Base-by-base conservation (phyloP, 2,888 invertebrate species). In the Microplitis deprimator region DNA sequence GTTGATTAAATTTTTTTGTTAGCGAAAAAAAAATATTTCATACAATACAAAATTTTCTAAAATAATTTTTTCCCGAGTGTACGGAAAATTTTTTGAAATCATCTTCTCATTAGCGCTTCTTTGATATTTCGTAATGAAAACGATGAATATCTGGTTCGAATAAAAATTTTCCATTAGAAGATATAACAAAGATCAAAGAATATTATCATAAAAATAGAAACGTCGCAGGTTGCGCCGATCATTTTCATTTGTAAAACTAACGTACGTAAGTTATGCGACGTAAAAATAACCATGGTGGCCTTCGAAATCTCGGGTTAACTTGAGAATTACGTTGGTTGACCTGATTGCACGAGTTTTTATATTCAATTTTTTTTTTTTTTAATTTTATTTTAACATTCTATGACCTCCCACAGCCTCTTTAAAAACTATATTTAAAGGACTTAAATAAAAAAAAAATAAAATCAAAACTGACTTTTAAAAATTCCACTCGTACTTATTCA, bases 201-300 rank as follows among this genome's bases (percentile, higher is more conserved):
- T 80, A 79, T 79, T 72, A 50, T 76, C 79, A 82, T 82, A 85
- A 84, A 86, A 85, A 86, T 86, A 86, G 86, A 84, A 81, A 72
- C 72, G 76, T 79, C 68, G 75, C 72, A 67, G 78, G 76, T 79
- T 80, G 80, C 75, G 76, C 64, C 64, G 67, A 71, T 73, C 60
- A 50, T 75, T 50, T 50, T 50, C 50, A 50, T 50, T 50, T 68
- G 68, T 74, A 75, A 74, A 74, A 70, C 71, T 68, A 50, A 50
- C 50, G 50, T 13, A 41, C 60, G 61, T 59, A 61, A 77, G 61
- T 77, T 77, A 69, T 68, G 68, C 77, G 77, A 73, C 77, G 77
- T 77, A 77, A 74, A 77, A 77, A 77, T 77, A 77, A 69, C 69
- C 73, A 13, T 6, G n/a, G 69, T 71, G 71, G 70, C 74, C 77